Evolutionary conservation across 2,888 invertebrate genomes (phyloP), one percentile per base, ranked within the genome.

Genomic region (Seira ritae): DNA sequence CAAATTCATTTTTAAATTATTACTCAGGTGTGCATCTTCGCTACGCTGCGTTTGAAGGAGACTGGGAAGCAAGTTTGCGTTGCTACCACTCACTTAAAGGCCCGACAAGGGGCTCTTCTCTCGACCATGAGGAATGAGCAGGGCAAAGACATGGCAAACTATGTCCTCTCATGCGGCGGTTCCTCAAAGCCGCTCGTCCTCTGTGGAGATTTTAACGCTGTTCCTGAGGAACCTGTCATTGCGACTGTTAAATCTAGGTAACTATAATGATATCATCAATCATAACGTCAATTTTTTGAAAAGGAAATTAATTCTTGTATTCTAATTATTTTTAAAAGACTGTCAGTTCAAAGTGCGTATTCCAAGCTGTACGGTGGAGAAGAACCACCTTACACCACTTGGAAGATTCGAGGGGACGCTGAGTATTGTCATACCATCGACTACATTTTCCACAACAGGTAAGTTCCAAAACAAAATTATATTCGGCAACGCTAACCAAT

Each of bases 121-220:
- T 93, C 94, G 0, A 94, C 94, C 1, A 90, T 95, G 71, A 92
- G 95, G 31, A 94, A 94, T 89, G 94, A 95, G 90, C 94, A 95
- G 90, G 94, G 94, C 42, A 94, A 93, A 86, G 94, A 94, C 90
- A 82, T 89, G 6, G 84, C 88, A 17, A 88, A 87, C 65, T 88
- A 86, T 67, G 83, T 88, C 23, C 81, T 72, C 20, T 87, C 89
- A n/a, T 87, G 85, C 62, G 87, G 88, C 46, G 90, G 88, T 23
- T 62, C 86, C 19, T 90, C 91, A 1, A 91, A 93, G 77, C 94
- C 95, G 0, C 90, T 94, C 1, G 90, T 95, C 65, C 88, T 95
- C 1, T 94, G 94, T 89, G 95, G 95, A 0, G 95, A 95, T 90
- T 95, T 95, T 90, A 95, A 95, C 90, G 95, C 95, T 0, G 94